phyloP scores from a whole-genome alignment of 2,888 invertebrate species.

The Orchestes rusci region DNA sequence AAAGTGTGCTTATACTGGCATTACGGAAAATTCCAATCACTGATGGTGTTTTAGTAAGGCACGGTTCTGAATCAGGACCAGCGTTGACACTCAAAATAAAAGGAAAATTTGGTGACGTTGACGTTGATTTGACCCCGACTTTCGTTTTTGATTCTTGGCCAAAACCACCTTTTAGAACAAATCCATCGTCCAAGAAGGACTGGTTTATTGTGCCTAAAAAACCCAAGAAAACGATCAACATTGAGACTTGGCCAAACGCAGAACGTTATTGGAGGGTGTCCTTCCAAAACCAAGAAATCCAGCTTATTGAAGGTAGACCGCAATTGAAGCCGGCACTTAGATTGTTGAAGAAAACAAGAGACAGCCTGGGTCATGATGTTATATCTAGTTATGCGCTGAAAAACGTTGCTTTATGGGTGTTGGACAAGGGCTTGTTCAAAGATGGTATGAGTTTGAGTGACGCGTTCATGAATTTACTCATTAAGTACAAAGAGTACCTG shows the following conservation, averaged over 20 bases:
- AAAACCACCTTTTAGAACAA: not conserved
- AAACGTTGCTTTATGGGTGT: slow-evolving; percentile 8
- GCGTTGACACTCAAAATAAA: no score
- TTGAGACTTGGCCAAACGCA: no score
- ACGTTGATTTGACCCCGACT: slow-evolving; percentile 12
- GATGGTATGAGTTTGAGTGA: slow-evolving; percentile 1
- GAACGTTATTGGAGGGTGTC: slow-evolving; percentile 13
- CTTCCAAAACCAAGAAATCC: slow-evolving; percentile 12
- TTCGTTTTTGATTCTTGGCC: slow-evolving; percentile 15
- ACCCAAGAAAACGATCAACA: not conserved
- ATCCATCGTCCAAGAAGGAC: not conserved
- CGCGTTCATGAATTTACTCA: slow-evolving; percentile 43
- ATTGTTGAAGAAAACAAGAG: slow-evolving; percentile 14
- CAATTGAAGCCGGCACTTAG: slow-evolving; percentile 11
- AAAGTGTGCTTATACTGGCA: no score
- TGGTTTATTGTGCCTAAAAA: slow-evolving; percentile 14
- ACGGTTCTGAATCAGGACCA: no score
- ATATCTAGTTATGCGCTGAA: slow-evolving; percentile 12
- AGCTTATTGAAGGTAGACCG: slow-evolving; percentile 8
- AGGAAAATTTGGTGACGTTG: no score
- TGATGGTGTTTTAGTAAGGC: no score
- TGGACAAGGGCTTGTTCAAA: slow-evolving; percentile 4
- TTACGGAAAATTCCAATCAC: no score
- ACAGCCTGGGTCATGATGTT: slow-evolving; percentile 1
- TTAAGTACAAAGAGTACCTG: slow-evolving; percentile 40